These are phyloP conservation scores for Prorops nasuta DNA, from an alignment of 1,140 invertebrate genomes.

Conservation along the genomic window DNA sequence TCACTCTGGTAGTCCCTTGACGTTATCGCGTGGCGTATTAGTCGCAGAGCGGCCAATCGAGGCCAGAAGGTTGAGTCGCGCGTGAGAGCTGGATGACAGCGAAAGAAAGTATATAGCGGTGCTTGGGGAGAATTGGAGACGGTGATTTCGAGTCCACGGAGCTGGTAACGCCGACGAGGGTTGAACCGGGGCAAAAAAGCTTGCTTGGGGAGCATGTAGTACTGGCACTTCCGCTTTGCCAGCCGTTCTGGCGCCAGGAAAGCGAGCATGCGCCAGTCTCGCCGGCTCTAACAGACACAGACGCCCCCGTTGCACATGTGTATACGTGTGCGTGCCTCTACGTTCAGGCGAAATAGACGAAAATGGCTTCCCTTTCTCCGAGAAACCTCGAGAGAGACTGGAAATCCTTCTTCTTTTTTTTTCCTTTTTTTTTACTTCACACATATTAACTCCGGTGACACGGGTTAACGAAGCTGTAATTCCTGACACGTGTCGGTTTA, in stretches of 20 bases:
- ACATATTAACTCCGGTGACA: too few relatives aligned
- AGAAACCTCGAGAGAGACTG: conserved; percentile 1
- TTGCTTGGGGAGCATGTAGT: conserved; percentile 26
- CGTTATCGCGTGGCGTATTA: too few relatives aligned
- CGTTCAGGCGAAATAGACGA: conserved; percentile 25
- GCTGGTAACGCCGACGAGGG: conserved; percentile 8
- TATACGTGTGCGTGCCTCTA: conserved; percentile 23
- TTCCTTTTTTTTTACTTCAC: too few relatives aligned
- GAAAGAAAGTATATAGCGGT: too few relatives aligned
- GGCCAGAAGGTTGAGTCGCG: conserved; percentile 8
- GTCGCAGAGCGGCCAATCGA: too few relatives aligned
- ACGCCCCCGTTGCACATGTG: too few relatives aligned
- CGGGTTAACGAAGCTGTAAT: too few relatives aligned
- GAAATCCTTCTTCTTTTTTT: not conserved
- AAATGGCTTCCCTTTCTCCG: conserved; percentile 26
- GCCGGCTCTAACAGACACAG: too few relatives aligned
- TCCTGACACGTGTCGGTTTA: too few relatives aligned
- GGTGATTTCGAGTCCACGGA: conserved; percentile 40
- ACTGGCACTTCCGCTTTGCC: conserved; percentile 44
- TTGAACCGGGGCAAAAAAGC: not conserved
- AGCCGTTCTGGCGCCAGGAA: conserved; percentile 33
- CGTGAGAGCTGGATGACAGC: conserved; percentile 1
- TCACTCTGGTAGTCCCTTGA: too few relatives aligned
- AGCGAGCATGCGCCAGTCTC: conserved; percentile 22
- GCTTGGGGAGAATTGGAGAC: conserved; percentile 46